Conservation (phyloP, 2,888 invertebrate genomes). For the Netelia melanura region DNA sequence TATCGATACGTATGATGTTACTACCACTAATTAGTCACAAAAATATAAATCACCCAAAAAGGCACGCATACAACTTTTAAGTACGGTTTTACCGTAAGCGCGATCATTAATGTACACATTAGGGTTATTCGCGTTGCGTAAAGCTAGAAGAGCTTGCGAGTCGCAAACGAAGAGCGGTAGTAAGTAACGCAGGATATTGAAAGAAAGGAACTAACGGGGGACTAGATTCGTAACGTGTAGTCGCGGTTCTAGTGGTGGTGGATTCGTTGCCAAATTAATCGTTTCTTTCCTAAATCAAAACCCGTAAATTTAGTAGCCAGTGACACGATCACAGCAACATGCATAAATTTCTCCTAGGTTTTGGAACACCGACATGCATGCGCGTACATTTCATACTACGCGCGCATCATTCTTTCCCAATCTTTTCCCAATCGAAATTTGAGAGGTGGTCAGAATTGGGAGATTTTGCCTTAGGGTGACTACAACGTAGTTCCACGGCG, state of each 20-base stretch:
- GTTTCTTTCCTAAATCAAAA: slow-evolving; percentile 63
- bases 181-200: slow-evolving; percentile 58
- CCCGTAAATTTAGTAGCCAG: slow-evolving; percentile 65
- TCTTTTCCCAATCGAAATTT: neutral
- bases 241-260: slow-evolving; percentile 48
- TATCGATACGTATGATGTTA: no score
- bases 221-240: slow-evolving; percentile 59
- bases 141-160: slow-evolving; percentile 3
- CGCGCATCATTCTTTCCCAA: slow-evolving; percentile 18
- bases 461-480: no score
- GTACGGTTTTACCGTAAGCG: no score
- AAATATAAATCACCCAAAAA: no score
- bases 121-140: no score
- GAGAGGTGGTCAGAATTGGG: no score
- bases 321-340: slow-evolving; percentile 60
- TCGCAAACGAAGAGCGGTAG: slow-evolving; percentile 62
- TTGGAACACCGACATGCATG: slow-evolving; percentile 20
- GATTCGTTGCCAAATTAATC: slow-evolving; percentile 66
- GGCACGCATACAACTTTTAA: no score
- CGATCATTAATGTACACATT: no score
- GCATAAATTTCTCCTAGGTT: slow-evolving; percentile 60
- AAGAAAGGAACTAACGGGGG: slow-evolving; percentile 57
- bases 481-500: no score
- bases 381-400: slow-evolving; percentile 1
- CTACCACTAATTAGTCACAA: no score